These are phyloP conservation scores for Protodeltote pygarga DNA, from an alignment of 2,888 invertebrate genomes.

Conservation along the genomic window DNA sequence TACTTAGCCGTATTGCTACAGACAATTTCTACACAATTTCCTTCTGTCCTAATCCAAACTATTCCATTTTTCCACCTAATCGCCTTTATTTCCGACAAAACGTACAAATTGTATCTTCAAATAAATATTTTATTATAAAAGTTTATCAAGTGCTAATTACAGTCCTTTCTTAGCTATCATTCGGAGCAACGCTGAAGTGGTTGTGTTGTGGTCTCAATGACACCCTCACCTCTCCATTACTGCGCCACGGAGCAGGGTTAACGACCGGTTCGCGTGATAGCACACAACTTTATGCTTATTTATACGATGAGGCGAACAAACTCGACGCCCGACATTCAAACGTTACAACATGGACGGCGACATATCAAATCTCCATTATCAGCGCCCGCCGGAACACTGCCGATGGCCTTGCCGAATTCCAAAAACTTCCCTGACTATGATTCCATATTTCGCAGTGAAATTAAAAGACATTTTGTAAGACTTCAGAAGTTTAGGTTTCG, in stretches of 20 bases:
- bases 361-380: constrained; percentile 83
- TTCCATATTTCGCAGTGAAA: constrained; percentile 20
- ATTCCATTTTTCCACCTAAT: no score
- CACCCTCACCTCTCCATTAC: constrained; percentile 80
- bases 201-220: constrained; percentile 74
- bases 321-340: constrained; percentile 72
- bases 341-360: constrained; percentile 70
- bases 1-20: no score
- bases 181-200: constrained; percentile 64
- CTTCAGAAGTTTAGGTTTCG: background rate
- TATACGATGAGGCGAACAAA: constrained; percentile 79
- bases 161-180: constrained; percentile 67
- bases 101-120: constrained; percentile 29
- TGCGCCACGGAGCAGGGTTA: constrained; percentile 76
- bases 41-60: no score
- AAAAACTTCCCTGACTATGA: constrained; percentile 13
- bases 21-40: no score
- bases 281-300: constrained; percentile 81
- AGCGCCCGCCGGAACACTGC: constrained; percentile 54
- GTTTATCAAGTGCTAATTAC: constrained; percentile 66
- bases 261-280: constrained; percentile 82
- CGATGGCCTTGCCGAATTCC: constrained; percentile 45
- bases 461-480: constrained; percentile 8
- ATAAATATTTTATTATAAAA: constrained; percentile 36
- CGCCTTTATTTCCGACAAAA: background rate